Conservation (phyloP, 92 coral and sea anemone genomes). For the Heteractis magnifica region DNA sequence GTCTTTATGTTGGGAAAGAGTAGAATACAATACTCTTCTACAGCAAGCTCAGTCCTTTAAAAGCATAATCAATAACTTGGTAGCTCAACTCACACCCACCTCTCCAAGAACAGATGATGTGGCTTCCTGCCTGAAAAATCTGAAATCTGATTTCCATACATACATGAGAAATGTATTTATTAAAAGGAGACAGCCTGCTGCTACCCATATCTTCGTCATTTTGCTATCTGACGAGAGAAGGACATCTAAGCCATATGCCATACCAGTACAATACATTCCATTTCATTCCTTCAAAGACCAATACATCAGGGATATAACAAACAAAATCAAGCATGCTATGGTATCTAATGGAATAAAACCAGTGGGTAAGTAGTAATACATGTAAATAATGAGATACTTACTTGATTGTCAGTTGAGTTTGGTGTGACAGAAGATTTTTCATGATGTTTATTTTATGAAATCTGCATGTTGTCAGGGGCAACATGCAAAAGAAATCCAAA, state of each 20-base stretch:
- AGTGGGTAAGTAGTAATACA: conserved; percentile 44
- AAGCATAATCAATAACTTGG: conserved; percentile 14
- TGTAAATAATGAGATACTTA: no score
- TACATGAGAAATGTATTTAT: conserved; percentile 35
- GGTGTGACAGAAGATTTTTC: no score
- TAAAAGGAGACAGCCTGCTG: conserved; percentile 64
- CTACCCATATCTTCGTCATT: conserved; percentile 53
- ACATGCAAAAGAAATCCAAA: no score
- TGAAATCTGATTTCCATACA: neutral
- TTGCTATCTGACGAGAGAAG: conserved; percentile 49
- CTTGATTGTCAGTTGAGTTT: no score
- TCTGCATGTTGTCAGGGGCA: no score
- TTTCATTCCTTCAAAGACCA: conserved; percentile 54
- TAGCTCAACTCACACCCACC: conserved; percentile 22
- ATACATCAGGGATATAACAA: conserved; percentile 47
- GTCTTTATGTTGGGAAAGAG: conserved; percentile 69
- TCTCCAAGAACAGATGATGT: conserved; percentile 28
- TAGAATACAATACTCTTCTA: conserved; percentile 56
- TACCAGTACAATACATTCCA: conserved; percentile 68
- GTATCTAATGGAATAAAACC: conserved; percentile 34
- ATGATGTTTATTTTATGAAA: no score
- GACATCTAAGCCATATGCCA: conserved; percentile 47
- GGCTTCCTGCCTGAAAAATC: neutral
- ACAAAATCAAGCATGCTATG: conserved; percentile 43
- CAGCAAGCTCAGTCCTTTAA: conserved; percentile 49